Percentiles rank a stretch among this genome's conserved stretches.
Evolutionary conservation across 2,797 vertebrate species (phyloP).

Genomic region (Pagetopsis macropterus): DNA sequence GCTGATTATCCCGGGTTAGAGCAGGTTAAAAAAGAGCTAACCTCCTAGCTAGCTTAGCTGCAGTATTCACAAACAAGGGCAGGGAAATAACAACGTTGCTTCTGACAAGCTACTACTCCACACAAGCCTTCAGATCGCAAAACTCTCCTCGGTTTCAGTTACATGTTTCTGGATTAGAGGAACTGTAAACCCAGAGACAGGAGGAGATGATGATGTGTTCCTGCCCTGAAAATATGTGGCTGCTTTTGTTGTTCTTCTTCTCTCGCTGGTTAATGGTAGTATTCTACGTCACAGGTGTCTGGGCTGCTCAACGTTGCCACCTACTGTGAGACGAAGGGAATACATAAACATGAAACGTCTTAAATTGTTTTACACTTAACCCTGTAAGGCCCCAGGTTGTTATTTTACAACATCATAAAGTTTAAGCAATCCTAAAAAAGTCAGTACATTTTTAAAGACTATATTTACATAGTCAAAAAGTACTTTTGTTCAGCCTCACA

Average conservation of each 20-base stretch:
- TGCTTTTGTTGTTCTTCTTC: slow-evolving; percentile 65
- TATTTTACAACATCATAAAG: no score
- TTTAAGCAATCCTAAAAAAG: no score
- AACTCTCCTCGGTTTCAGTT: neutral
- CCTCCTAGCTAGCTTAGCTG: slow-evolving; percentile 61
- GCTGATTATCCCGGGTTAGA: slow-evolving; percentile 33
- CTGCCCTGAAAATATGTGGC: slow-evolving; percentile 7
- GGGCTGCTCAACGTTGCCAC: neutral
- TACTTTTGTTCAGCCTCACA: no score
- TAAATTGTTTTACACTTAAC: no score
- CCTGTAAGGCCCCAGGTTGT: no score
- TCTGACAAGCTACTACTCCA: slow-evolving; percentile 8
- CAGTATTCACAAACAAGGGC: slow-evolving; percentile 32
- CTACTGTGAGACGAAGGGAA: accelerated
- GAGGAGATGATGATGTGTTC: slow-evolving; percentile 13
- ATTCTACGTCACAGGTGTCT: neutral
- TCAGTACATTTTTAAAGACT: no score
- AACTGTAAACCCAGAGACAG: neutral
- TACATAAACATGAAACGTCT: neutral
- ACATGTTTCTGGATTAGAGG: slow-evolving; percentile 41
- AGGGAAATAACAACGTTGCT: slow-evolving; percentile 7
- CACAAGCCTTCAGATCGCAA: neutral
- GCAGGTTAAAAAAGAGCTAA: slow-evolving; percentile 47
- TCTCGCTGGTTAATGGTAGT: neutral
- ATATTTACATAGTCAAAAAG: no score